Evolutionary conservation across 2,888 invertebrate genomes (phyloP).

Genomic region (Sclerodermus sp.): DNA sequence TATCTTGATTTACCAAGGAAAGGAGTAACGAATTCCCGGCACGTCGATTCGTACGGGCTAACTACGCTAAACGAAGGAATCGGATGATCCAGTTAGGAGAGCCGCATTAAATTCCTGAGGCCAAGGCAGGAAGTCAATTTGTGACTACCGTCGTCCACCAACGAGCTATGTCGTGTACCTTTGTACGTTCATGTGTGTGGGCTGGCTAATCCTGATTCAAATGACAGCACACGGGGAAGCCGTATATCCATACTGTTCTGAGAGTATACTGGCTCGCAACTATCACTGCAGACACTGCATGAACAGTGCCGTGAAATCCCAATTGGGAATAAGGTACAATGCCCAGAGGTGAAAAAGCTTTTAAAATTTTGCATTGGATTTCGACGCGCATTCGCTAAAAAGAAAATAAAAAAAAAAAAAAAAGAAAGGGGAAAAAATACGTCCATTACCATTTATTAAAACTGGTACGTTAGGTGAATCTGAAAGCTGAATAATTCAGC

Average conservation of each 20-base stretch:
- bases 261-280: slow-evolving; percentile 30
- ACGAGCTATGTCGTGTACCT: neutral
- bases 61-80: slow-evolving; percentile 17
- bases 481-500: neutral
- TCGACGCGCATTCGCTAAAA: neutral
- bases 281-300: slow-evolving; percentile 24
- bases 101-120: slow-evolving; percentile 28
- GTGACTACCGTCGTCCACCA: slow-evolving; percentile 16
- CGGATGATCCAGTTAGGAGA: slow-evolving; percentile 21
- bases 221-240: slow-evolving; percentile 52
- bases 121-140: slow-evolving; percentile 24
- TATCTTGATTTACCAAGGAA: neutral
- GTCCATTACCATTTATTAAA: no score
- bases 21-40: slow-evolving; percentile 15
- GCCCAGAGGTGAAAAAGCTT: slow-evolving; percentile 7
- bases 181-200: neutral
- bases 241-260: slow-evolving; percentile 37
- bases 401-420: slow-evolving; percentile 1
- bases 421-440: neutral
- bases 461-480: neutral
- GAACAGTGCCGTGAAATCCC: slow-evolving; percentile 2
- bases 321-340: slow-evolving; percentile 20
- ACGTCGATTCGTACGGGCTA: slow-evolving; percentile 17
- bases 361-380: slow-evolving; percentile 5
- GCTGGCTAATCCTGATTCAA: slow-evolving; percentile 49